These are phyloP conservation scores for Capitella teleta DNA, from an alignment of 1,140 invertebrate genomes.

Conservation along the genomic window DNA sequence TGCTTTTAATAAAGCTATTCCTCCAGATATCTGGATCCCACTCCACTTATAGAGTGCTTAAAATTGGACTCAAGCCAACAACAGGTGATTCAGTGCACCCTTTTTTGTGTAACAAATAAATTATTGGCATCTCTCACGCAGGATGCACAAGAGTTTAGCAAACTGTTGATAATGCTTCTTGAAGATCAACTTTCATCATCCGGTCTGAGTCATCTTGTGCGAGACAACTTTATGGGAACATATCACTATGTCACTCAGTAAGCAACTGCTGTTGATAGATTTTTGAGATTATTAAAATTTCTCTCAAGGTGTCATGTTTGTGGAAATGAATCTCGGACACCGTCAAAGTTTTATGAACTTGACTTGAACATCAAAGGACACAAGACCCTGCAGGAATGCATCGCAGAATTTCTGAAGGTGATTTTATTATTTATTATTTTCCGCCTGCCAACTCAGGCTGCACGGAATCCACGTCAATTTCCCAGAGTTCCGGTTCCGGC, in stretches of 20 bases:
- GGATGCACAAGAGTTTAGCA: conserved; percentile 64
- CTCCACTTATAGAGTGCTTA: conserved; percentile 51
- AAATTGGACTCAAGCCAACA: conserved; percentile 53
- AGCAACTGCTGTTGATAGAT: conserved; percentile 16
- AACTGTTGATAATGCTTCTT: conserved; percentile 54
- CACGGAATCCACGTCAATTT: too few relatives aligned
- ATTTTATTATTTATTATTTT: conserved; percentile 1
- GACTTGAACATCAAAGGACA: conserved; percentile 53
- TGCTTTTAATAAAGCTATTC: conserved; percentile 2
- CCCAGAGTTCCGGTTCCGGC: too few relatives aligned
- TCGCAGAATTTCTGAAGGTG: conserved; percentile 53
- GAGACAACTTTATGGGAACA: conserved; percentile 52
- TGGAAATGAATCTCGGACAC: conserved; percentile 48
- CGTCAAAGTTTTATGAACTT: conserved; percentile 56
- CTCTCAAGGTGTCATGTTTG: conserved; percentile 48
- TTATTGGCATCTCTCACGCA: too few relatives aligned
- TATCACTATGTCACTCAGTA: conserved; percentile 57
- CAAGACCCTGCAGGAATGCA: conserved; percentile 48
- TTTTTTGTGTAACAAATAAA: too few relatives aligned
- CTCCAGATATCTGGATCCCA: conserved; percentile 49
- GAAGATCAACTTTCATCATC: conserved; percentile 48
- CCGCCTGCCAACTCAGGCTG: conserved; percentile 48
- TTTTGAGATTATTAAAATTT: neutral
- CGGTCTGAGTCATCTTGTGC: conserved; percentile 48
- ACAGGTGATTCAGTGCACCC: conserved; percentile 30